Evolutionary conservation across 2,888 invertebrate genomes (phyloP).

Genomic region (Trichogramma evanescens): DNA sequence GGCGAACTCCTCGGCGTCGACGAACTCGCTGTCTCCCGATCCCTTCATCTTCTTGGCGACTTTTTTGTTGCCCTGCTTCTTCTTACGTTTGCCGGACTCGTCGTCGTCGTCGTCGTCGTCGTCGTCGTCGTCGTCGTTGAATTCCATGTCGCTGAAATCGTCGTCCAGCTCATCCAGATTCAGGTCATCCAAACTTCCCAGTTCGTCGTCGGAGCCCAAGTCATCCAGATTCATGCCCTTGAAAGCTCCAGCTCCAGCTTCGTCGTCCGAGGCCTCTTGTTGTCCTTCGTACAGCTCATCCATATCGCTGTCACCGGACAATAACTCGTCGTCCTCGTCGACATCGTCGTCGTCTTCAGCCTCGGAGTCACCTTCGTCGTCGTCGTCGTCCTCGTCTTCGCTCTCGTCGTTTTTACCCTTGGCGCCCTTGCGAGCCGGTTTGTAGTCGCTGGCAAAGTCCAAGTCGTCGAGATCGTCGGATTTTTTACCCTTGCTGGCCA

Average conservation of each 20-base stretch:
- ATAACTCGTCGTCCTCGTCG: background rate
- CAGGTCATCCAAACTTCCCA: constrained; percentile 31
- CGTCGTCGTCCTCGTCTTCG: constrained; percentile 27
- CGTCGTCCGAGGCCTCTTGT: constrained; percentile 21
- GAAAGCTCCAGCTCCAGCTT: constrained; percentile 23
- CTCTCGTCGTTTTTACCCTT: constrained; percentile 31
- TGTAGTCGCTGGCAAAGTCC: constrained; percentile 50
- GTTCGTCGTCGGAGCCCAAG: constrained; percentile 29
- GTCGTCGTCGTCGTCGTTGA: constrained; percentile 39
- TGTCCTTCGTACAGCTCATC: constrained; percentile 20
- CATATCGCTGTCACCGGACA: constrained; percentile 12
- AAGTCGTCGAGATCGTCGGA: constrained; percentile 51
- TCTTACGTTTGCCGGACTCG: constrained; percentile 17
- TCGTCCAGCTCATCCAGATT: constrained; percentile 42
- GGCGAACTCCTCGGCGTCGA: constrained; percentile 84
- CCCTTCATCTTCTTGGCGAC: constrained; percentile 5
- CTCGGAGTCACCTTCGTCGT: constrained; percentile 29
- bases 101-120: constrained; percentile 32
- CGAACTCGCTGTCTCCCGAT: constrained; percentile 55
- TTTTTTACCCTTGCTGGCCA: constrained; percentile 46
- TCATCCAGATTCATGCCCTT: constrained; percentile 47
- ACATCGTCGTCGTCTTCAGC: constrained; percentile 21
- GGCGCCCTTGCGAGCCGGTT: constrained; percentile 35
- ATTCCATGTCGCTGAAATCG: constrained; percentile 46
- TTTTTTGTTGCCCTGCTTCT: constrained; percentile 19